These are phyloP conservation scores for Campylomormyrus numenius DNA, from an alignment of 2,113 vertebrate species.

Conservation along the genomic window DNA sequence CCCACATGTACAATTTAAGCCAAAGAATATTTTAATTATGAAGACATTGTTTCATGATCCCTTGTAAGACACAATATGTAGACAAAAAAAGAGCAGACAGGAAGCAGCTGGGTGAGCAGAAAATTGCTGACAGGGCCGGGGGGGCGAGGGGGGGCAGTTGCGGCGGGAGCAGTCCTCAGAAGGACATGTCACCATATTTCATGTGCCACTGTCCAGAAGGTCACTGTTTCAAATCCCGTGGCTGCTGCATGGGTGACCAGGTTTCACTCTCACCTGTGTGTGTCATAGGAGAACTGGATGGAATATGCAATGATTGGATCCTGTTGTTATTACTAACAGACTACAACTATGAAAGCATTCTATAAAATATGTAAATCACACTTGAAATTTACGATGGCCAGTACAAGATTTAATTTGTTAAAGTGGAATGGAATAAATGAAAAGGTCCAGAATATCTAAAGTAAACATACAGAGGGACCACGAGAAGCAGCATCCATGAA, in stretches of 20 bases:
- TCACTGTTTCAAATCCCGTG: neutral
- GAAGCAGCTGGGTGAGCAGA: neutral
- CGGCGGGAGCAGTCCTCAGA: neutral
- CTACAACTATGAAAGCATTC: neutral
- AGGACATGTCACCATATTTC: neutral
- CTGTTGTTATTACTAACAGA: neutral
- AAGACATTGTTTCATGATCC: neutral
- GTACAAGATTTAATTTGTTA: neutral
- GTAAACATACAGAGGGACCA: neutral
- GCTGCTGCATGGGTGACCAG: neutral
- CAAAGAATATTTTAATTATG: conserved; percentile 1
- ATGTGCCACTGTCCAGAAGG: neutral
- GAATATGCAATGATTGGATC: neutral
- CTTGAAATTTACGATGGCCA: neutral
- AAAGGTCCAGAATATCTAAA: neutral
- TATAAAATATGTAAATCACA: neutral
- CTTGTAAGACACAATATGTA: neutral
- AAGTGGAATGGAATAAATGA: neutral
- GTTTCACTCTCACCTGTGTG: neutral
- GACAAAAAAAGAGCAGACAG: neutral
- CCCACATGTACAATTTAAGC: neutral
- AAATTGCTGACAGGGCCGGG: neutral
- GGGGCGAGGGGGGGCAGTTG: neutral
- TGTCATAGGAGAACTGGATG: neutral
- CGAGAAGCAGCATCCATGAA: neutral